A percentile compares a stretch with the other conserved stretches of the same genome.
Conservation (phyloP, 2,113 vertebrate species). For the Hassar affinis region DNA sequence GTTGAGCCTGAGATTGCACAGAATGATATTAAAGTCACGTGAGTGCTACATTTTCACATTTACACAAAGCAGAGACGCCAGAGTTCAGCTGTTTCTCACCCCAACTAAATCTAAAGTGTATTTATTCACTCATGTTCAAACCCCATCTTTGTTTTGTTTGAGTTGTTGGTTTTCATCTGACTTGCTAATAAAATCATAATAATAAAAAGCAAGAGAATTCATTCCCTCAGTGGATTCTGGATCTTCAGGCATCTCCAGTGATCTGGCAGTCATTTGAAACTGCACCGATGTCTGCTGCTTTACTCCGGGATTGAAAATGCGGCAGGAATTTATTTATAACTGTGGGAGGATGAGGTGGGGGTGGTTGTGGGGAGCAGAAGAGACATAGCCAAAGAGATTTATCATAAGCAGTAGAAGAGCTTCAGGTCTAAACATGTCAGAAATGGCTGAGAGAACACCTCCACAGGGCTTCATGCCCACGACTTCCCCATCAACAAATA, state of each 20-base stretch:
- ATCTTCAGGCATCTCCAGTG: background rate
- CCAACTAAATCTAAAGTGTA: too few species aligned
- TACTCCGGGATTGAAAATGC: slow-evolving; percentile 37
- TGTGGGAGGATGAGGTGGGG: background rate
- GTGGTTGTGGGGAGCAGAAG: background rate
- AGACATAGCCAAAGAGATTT: slow-evolving; percentile 29
- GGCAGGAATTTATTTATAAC: slow-evolving; percentile 42
- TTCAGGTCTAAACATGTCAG: slow-evolving; percentile 57
- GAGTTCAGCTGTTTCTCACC: too few species aligned
- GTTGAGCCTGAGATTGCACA: too few species aligned
- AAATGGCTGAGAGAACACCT: slow-evolving; percentile 57
- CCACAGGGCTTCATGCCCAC: slow-evolving; percentile 46
- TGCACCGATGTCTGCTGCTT: slow-evolving; percentile 24
- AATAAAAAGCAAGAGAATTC: too few species aligned
- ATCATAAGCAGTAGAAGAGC: slow-evolving; percentile 59
- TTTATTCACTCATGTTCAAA: too few species aligned
- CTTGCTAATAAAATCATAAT: too few species aligned
- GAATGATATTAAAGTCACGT: too few species aligned
- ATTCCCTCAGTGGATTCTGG: background rate
- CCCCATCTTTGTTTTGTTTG: too few species aligned
- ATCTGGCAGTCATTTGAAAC: background rate
- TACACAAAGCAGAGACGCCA: too few species aligned
- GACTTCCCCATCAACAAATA: slow-evolving; percentile 61
- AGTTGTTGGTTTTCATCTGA: too few species aligned
- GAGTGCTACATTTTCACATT: too few species aligned